Conservation (phyloP, 1,140 invertebrate species). For the Sycophaga agraensis region DNA sequence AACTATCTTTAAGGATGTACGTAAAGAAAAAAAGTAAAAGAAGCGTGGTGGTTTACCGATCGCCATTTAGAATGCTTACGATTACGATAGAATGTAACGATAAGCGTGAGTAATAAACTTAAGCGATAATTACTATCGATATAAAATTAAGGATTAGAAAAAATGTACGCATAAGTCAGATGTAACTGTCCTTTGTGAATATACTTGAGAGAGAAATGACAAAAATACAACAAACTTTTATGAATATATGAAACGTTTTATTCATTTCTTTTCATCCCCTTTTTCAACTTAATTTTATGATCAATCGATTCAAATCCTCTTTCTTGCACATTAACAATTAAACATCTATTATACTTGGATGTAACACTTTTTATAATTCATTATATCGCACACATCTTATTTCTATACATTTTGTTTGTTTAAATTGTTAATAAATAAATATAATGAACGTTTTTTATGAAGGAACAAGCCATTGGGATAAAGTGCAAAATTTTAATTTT, state of each 20-base stretch:
- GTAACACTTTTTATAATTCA: too few relatives aligned
- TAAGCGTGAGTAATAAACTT: slow-evolving; percentile 34
- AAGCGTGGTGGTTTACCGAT: slow-evolving; percentile 43
- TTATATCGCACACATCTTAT: too few relatives aligned
- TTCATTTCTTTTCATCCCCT: too few relatives aligned
- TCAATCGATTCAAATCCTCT: too few relatives aligned
- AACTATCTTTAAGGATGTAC: slow-evolving; percentile 21
- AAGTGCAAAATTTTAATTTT: slow-evolving; percentile 12
- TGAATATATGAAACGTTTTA: slow-evolving; percentile 41
- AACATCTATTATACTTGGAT: too few relatives aligned
- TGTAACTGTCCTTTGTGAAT: slow-evolving; percentile 59
- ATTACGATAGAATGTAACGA: slow-evolving; percentile 38
- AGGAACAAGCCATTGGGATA: too few relatives aligned
- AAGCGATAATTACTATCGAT: slow-evolving; percentile 34
- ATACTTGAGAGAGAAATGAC: slow-evolving; percentile 53
- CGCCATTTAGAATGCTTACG: slow-evolving; percentile 46
- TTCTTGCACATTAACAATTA: too few relatives aligned
- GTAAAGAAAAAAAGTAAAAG: slow-evolving; percentile 22
- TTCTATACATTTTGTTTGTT: too few relatives aligned
- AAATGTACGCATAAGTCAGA: slow-evolving; percentile 48
- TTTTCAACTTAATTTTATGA: too few relatives aligned
- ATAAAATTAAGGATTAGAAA: slow-evolving; percentile 30
- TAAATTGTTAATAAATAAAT: too few relatives aligned
- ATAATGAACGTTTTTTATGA: too few relatives aligned
- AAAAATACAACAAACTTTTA: slow-evolving; percentile 59